Base-by-base conservation (phyloP, 2,888 invertebrate genomes). In the Agrilus mali region DNA sequence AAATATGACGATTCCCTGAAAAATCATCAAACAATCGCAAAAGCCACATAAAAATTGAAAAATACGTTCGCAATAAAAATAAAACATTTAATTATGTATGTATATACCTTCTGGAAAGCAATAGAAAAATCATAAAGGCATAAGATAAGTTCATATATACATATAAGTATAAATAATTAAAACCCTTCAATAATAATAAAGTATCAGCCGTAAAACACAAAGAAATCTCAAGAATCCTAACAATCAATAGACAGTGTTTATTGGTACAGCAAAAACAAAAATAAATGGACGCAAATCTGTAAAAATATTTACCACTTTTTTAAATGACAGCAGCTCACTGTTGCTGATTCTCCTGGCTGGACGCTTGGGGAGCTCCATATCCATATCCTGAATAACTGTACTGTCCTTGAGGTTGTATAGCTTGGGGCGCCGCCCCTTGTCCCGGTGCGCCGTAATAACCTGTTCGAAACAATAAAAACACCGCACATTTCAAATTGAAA, bases 321-420 rank as follows among this genome's bases (percentile, higher is more conserved):
- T 33, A 31, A 20, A 36, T 46, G 38, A 36, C 44, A 34, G 22
- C 44, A 34, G 22, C 17, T 32, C 17, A 40, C 46, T 27, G 27
- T 27, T 27, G 27, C 10, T 46, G 49, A 40, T 50, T 53, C 33
- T 51, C 53, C 41, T 51, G 51, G 38, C 46, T 44, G 38, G 50
- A 45, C 33, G 47, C 43, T 31, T 45, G 42, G 36, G 22, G 41
- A 37, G 22, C 63, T n/a, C 66, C 67, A 47, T 68, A 67, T 35
- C 64, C 64, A 47, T 70, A 70, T 15, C 63, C 63, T 13, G 68
- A 64, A 53, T 67, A 70, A 39, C 65, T 63, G 47, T 69, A 70
- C 41, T 64, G 65, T 36, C 62, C 61, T 48, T 66, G 68, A 7
- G 65, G 64, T 20, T 63, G 63, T 35, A 59, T 59, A 8, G 54